phyloP scores from a whole-genome alignment of 2,888 invertebrate species.

The Escarpia spicata region DNA sequence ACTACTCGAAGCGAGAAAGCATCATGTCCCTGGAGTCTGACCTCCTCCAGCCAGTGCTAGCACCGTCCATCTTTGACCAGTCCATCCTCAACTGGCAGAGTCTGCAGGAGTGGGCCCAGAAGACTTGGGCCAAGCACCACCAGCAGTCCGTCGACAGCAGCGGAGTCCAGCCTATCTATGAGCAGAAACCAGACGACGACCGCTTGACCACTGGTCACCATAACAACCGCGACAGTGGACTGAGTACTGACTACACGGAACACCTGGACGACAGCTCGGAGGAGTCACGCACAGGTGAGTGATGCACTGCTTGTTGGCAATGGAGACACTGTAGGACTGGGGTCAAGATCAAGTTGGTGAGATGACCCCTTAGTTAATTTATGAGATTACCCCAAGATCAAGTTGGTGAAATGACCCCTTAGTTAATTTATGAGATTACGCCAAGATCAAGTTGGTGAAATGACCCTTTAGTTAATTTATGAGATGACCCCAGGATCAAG shows the following conservation, averaged over 20 bases:
- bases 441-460: too few relatives aligned
- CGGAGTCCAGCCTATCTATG: slow-evolving; percentile 26
- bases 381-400: too few relatives aligned
- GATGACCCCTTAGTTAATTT: too few relatives aligned
- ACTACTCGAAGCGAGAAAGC: not conserved
- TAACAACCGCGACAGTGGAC: not conserved
- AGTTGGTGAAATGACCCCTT: too few relatives aligned
- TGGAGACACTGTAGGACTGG: too few relatives aligned
- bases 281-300: not conserved
- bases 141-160: slow-evolving; percentile 47
- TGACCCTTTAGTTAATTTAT: not conserved
- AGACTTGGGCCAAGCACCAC: slow-evolving; percentile 59
- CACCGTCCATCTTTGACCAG: slow-evolving; percentile 62
- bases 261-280: not conserved
- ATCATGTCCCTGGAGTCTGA: slow-evolving; percentile 31
- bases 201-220: not conserved
- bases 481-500: not conserved
- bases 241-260: not conserved
- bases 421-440: too few relatives aligned
- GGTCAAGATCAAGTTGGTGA: too few relatives aligned
- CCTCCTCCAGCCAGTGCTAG: slow-evolving; percentile 50
- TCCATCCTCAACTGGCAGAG: slow-evolving; percentile 63
- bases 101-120: slow-evolving; percentile 64
- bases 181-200: slow-evolving; percentile 20
- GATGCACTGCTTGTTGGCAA: too few relatives aligned